Percentiles rank a stretch among this genome's conserved stretches.
phyloP scores from a whole-genome alignment of 2,797 vertebrate genomes.

The Liparis tanakae region DNA sequence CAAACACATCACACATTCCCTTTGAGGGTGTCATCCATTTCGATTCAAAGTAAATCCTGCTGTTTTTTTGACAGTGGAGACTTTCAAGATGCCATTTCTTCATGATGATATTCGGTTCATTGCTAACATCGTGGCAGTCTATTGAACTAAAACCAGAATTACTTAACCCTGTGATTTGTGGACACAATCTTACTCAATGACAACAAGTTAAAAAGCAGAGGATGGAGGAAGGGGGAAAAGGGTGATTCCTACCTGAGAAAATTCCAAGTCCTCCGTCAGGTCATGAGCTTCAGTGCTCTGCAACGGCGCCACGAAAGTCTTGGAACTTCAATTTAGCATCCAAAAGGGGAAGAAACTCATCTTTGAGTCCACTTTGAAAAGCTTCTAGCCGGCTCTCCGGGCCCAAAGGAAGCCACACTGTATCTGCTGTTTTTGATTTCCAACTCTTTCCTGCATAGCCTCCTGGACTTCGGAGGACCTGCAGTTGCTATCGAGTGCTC shows the following conservation, averaged over 20 bases:
- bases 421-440: slow-evolving; percentile 40
- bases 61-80: slow-evolving; percentile 8
- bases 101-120: not conserved
- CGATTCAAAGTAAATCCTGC: slow-evolving; percentile 31
- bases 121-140: not conserved
- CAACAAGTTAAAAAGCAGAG: slow-evolving; percentile 1
- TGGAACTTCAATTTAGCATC: slow-evolving; percentile 27
- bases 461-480: slow-evolving; percentile 56
- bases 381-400: slow-evolving; percentile 35
- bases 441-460: slow-evolving; percentile 36
- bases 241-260: slow-evolving; percentile 64
- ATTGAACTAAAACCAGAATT: not conserved
- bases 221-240: not conserved
- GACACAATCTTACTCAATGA: not conserved
- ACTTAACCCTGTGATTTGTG: not conserved
- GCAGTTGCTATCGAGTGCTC: slow-evolving; percentile 81
- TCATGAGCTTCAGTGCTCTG: slow-evolving; percentile 47
- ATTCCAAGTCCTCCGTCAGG: slow-evolving; percentile 48
- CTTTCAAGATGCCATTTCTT: slow-evolving; percentile 10
- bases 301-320: slow-evolving; percentile 22
- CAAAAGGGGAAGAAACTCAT: slow-evolving; percentile 18
- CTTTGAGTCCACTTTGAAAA: slow-evolving; percentile 25
- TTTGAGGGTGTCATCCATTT: slow-evolving; percentile 47
- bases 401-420: slow-evolving; percentile 39
- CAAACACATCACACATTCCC: slow-evolving; percentile 52